Evolutionary conservation across 2,888 invertebrate genomes (phyloP).

Genomic region (Drosophila sordidapex): DNA sequence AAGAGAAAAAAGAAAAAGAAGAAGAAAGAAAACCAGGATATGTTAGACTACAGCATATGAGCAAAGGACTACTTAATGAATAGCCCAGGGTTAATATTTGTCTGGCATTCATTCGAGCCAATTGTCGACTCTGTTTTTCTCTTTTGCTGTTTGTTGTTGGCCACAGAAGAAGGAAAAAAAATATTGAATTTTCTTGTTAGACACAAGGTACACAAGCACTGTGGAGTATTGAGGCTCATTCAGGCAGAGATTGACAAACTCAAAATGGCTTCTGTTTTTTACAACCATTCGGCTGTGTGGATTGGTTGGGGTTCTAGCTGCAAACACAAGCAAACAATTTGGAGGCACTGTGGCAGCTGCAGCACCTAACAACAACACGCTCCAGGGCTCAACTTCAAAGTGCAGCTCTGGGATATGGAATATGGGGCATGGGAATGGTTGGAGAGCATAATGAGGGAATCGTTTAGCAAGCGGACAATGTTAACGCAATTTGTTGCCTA

Average conservation of each 20-base stretch:
- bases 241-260: constrained; percentile 66
- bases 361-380: constrained; percentile 46
- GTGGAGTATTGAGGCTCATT: constrained; percentile 16
- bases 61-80: constrained; percentile 77
- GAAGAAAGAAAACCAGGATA: constrained; percentile 12
- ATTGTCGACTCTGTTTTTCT: constrained; percentile 32
- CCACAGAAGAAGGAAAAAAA: constrained; percentile 65
- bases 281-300: constrained; percentile 17
- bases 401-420: constrained; percentile 34
- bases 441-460: constrained; percentile 42
- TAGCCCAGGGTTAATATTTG: constrained; percentile 76
- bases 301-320: background rate
- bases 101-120: constrained; percentile 51
- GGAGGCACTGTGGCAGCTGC: constrained; percentile 30
- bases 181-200: constrained; percentile 76
- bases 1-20: constrained; percentile 2
- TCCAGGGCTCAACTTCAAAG: constrained; percentile 68
- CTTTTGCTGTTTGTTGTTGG: constrained; percentile 62
- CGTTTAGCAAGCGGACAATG: constrained; percentile 31
- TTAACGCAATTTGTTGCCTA: constrained; percentile 59
- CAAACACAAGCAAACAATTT: constrained; percentile 52
- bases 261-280: constrained; percentile 68
- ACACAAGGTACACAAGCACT: constrained; percentile 40
- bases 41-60: constrained; percentile 67
- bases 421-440: background rate